These are phyloP conservation scores for Yponomeuta evonymella DNA, from an alignment of 2,888 invertebrate genomes.

Conservation along the genomic window DNA sequence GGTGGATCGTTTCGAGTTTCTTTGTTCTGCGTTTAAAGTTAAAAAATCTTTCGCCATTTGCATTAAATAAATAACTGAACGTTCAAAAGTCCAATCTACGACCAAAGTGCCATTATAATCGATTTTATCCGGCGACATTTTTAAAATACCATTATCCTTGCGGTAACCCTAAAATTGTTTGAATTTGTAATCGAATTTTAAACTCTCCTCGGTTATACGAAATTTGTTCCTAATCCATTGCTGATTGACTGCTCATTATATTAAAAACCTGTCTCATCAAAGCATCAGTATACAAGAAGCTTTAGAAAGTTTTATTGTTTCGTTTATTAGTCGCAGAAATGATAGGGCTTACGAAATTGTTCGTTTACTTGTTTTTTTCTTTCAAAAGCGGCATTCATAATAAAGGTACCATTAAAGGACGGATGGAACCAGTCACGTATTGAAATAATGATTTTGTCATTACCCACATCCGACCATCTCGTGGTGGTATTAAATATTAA, in stretches of 20 bases:
- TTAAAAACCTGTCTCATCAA: neutral
- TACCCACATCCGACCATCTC: conserved; percentile 37
- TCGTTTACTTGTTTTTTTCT: conserved; percentile 6
- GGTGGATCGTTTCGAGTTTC: too few relatives aligned
- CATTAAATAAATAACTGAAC: too few relatives aligned
- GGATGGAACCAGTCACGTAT: conserved; percentile 63
- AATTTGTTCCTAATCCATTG: neutral
- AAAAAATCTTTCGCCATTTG: too few relatives aligned
- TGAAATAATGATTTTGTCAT: conserved; percentile 49
- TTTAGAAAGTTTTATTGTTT: neutral
- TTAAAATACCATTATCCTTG: conserved; percentile 15
- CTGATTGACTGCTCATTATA: neutral
- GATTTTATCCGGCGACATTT: neutral
- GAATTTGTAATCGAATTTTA: neutral
- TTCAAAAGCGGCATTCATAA: conserved; percentile 22
- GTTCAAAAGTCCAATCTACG: too few relatives aligned
- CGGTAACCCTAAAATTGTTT: conserved; percentile 8
- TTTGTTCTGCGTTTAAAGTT: too few relatives aligned
- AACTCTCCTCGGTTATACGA: neutral
- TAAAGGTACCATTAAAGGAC: conserved; percentile 50
- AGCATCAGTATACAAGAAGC: conserved; percentile 3
- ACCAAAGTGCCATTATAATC: too few relatives aligned
- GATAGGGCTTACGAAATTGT: conserved; percentile 1
- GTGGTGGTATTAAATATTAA: conserved; percentile 61
- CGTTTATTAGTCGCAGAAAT: conserved; percentile 6